Percentiles rank a stretch among this genome's conserved stretches.
Conservation (phyloP, 1,140 invertebrate genomes). For the Aphaenogaster ashmeadi region DNA sequence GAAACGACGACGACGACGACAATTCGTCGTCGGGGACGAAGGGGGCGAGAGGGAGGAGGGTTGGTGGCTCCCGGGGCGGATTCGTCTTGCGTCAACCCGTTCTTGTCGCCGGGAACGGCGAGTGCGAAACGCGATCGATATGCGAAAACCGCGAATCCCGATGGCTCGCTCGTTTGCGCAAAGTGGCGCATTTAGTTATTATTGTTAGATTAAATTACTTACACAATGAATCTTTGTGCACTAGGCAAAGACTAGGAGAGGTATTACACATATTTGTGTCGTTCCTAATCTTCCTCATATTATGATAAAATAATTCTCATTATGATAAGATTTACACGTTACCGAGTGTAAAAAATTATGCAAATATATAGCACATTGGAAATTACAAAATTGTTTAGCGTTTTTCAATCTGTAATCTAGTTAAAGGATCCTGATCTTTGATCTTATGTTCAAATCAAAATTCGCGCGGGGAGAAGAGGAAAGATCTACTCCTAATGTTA, state of each 20-base stretch:
- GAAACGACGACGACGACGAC: slow-evolving; percentile 44
- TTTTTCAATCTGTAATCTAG: not conserved
- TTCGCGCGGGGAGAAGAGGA: not conserved
- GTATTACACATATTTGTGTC: not conserved
- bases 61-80: slow-evolving; percentile 53
- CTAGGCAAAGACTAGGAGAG: not conserved
- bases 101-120: slow-evolving; percentile 14
- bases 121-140: slow-evolving; percentile 40
- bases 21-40: slow-evolving; percentile 36
- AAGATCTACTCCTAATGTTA: not conserved
- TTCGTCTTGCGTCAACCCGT: slow-evolving; percentile 48
- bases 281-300: not conserved
- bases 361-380: not conserved
- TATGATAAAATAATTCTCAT: not conserved
- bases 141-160: slow-evolving; percentile 34
- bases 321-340: not conserved
- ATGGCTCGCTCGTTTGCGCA: slow-evolving; percentile 41
- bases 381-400: not conserved
- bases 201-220: slow-evolving; percentile 12
- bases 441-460: not conserved
- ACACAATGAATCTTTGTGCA: not conserved
- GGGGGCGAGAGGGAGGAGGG: slow-evolving; percentile 1
- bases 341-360: not conserved
- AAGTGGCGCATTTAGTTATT: slow-evolving; percentile 40
- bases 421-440: not conserved